Base-by-base conservation (phyloP, 2,888 invertebrate species). In the Sarcophaga subvicina region DNA sequence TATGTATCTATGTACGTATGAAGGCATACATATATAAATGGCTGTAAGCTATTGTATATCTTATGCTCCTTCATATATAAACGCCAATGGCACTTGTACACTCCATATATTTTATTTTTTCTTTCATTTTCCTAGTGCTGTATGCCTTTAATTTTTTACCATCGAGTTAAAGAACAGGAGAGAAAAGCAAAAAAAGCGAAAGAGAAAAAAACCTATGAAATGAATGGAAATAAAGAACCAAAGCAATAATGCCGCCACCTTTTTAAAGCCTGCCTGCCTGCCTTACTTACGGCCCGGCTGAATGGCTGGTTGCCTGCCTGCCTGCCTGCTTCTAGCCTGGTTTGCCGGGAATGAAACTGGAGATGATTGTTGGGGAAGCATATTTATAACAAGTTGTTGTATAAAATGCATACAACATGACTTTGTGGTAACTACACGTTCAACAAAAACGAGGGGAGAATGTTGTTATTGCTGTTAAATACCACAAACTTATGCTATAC, bases 1-100 rank as follows among this genome's bases (percentile, higher is more conserved):
- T 27, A 60, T 20, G 14, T 60, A 37, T 20, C 10, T 66, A 54
- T 12, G 11, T 59, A 71, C 66, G 77, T 76, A 66, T 72, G 72
- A 72, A 66, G 22, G 59, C 5, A 12, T 71, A 54, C n/a, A 17
- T 66, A 17, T 66, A 37, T 45, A 45, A 64, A 37, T 37, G 37
- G 37, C 2, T 45, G 62, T 70, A 70, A 72, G 54, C 54, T 78
- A 78, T 78, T 83, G 62, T 62, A 67, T 73, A 67, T 77, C 72
- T 80, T 75, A 47, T 64, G 81, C 67, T 81, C 4, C 71, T 49
- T 2, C 17, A 22, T 67, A 22, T 60, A 54, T 54, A 76, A 75
- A 84, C 81, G 82, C 88, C 88, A 88, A 88, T 62, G 86, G 88
- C 86, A 85, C 85, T 88, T 86, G 88, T 78, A 86, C 78, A 86